Base-by-base conservation (phyloP, 2,888 invertebrate species). In the Troides aeacus region DNA sequence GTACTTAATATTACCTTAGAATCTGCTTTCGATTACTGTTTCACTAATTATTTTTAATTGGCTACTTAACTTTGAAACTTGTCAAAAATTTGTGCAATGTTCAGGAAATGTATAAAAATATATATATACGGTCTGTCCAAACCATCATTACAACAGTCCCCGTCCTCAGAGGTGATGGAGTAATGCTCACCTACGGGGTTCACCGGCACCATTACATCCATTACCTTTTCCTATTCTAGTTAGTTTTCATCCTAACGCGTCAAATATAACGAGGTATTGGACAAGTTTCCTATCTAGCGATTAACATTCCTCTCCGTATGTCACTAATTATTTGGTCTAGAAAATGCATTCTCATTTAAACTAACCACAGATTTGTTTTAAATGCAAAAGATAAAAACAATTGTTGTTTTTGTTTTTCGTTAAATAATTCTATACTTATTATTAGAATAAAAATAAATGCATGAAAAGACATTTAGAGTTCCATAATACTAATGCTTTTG, bases 361-460 rank as follows among this genome's bases (percentile, higher is more conserved):
- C 53, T 53, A 53, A 53, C n/a, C 53, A 53, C 18, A n/a, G n/a
- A 53, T 53, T n/a, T n/a, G n/a, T n/a, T n/a, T 53, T 53, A 53
- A 53, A 53, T 53, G 53, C 53, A 53, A 53, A 12, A 53, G 53
- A 53, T 6, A 53, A 53, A 18, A 46, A 4, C 46, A 4, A 8
- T 53, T 30, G 30, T 30, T 30, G 3, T 30, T 30, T 30, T 30
- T 30, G 21, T 21, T 30, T 30, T n/a, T 18, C 4, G 5, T n/a
- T 18, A 53, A 53, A 12, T 12, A 46, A 46, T 42, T 50, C 53
- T 53, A 53, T 6, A 53, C n/a, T 53, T n/a, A 18, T 7, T 53
- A 8, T 53, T n/a, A n/a, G n/a, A 53, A 53, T 17, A 50, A 50
- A 53, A 53, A 53, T 53, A 53, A 53, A 53, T 53, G 53, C 53